Base-by-base conservation (phyloP, 2,113 vertebrate species). In the Hiodon alosoides region DNA sequence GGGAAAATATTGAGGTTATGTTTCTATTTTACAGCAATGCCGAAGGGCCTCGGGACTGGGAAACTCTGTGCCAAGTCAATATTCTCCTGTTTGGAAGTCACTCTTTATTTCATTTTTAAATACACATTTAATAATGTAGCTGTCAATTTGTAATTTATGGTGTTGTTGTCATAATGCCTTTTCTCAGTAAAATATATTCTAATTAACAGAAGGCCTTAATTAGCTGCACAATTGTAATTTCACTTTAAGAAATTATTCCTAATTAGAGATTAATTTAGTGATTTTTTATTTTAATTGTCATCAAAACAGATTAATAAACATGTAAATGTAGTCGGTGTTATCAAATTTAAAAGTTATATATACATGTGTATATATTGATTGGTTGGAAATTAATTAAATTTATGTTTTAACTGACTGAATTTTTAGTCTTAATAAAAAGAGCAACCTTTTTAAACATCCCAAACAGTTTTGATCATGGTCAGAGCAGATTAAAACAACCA, bases 1-100 rank as follows among this genome's bases (percentile, higher is more conserved):
- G 87, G 85, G 83, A 89, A 90, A 91, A 92, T 92, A 91, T 91
- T 89, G 90, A 92, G 90, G 90, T 90, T 92, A 91, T 83, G 84
- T 88, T 90, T 90, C 88, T 91, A 90, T 92, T 91, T 92, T 90
- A 90, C 85, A 84, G 85, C 83, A 77, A 83, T 84, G 89, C 89
- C 86, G 77, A 81, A 89, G 87, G 79, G 87, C 84, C 84, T 82
- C 5, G 16, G 65, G 74, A 73, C 76, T 61, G 46, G 57, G 67
- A 74, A 79, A 46, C 76, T 79, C 67, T 76, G 79, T 75, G 77
- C 80, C 74, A 5, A 64, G 53, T 71, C 74, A 67, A 53, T 79
- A 58, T 83, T 67, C 77, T 61, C 54, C 54, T 16, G 51, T 67
- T 73, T 72, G 78, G 72, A 82, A 84, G 80, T 79, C 79, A 85